Base-by-base conservation (phyloP, 2,888 invertebrate species). In the Pollenia griseotomentosa region DNA sequence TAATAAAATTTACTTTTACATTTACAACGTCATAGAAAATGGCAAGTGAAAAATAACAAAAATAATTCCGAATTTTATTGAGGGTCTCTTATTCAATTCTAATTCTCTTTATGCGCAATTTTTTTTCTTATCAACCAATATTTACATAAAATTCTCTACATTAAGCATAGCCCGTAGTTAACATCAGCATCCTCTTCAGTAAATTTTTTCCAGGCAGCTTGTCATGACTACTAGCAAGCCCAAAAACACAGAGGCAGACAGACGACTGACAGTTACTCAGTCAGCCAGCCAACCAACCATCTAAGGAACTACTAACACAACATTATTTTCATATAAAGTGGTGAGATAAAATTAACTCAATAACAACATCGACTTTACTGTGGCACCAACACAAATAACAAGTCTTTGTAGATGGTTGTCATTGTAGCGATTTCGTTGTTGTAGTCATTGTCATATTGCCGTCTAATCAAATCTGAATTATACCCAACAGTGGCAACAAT, bases 381-480 rank as follows among this genome's bases (percentile, higher is more conserved):
- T 6, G 40, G 14, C 59, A 12, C 33, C 33, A 46, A n/a, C 68
- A 48, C 16, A 12, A 48, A 48, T 48, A 9, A 23, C 10, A n/a
- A 23, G 19, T 48, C 33, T 14, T 48, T 16, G 42, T 44, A n/a
- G 63, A 10, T 61, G 9, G 40, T 70, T 33, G 42, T 14, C 42
- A 65, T 44, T 61, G 70, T 68, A 48, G 48, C 10, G 9, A 48
- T 59, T 57, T 19, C 19, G 40, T 57, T 63, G 16, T 19, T 23
- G 9, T 61, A 53, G 40, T 23, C 46, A 63, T 57, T 70, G 46
- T 55, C 83, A 71, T 77, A 48, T 70, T 63, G 46, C 16, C 42
- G 70, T 77, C 83, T 83, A 83, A 77, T 83, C 63, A 70, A 83
- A 83, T 83, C 77, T 63, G 77, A 83, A 77, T 70, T 63, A 68